A percentile compares a stretch with the other conserved stretches of the same genome.
phyloP scores from a whole-genome alignment of 2,797 vertebrate species.

The Gobionotothen gibberifrons region DNA sequence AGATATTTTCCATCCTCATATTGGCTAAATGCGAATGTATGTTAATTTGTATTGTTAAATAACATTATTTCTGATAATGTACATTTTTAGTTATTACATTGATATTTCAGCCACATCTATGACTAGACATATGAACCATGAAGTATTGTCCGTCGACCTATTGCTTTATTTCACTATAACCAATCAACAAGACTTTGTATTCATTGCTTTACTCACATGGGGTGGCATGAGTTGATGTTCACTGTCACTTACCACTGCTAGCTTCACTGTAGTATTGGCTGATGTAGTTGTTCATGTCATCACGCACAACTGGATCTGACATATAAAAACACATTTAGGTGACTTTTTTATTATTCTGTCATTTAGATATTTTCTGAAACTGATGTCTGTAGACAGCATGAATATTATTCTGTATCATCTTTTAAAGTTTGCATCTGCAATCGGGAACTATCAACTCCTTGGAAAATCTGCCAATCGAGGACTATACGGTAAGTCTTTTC shows the following conservation, averaged over 20 bases:
- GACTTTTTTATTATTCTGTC: no score
- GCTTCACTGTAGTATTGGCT: slow-evolving; percentile 95
- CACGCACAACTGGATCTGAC: slow-evolving; percentile 86
- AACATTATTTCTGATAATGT: neutral
- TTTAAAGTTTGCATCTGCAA: neutral
- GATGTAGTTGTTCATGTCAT: slow-evolving; percentile 98
- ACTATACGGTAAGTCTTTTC: neutral
- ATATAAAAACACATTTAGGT: neutral
- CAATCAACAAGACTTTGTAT: neutral
- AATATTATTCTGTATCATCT: neutral
- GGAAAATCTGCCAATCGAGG: neutral
- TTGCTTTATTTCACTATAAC: neutral
- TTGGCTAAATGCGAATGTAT: neutral
- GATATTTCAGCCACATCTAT: neutral
- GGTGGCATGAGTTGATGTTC: neutral
- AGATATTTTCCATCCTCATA: neutral
- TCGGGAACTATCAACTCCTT: neutral
- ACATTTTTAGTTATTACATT: neutral
- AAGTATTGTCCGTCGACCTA: neutral
- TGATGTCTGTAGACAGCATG: no score
- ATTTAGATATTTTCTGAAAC: no score
- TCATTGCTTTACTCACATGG: neutral
- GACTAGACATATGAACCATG: neutral
- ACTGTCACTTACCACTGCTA: slow-evolving; percentile 89
- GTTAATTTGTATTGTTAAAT: neutral